Percentiles rank a stretch among this genome's conserved stretches.
Conservation (phyloP, 2,113 vertebrate species). For the Prochilodus magdalenae region DNA sequence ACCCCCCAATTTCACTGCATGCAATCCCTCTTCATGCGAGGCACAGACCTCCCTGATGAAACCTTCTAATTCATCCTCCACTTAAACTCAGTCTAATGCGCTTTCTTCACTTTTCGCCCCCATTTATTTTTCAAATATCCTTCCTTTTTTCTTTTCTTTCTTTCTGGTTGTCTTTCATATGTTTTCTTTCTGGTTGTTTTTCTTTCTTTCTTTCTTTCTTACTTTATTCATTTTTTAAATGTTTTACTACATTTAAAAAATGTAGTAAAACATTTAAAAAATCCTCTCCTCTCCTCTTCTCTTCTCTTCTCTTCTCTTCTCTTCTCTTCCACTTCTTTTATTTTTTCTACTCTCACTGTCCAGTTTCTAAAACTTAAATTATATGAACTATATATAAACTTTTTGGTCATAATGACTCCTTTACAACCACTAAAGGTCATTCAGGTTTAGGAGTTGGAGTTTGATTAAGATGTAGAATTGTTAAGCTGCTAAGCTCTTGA, state of each 20-base stretch:
- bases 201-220: neutral
- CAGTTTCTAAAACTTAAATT: neutral
- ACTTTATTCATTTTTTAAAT: conserved; percentile 33
- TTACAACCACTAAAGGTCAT: conserved; percentile 66
- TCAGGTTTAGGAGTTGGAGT: conserved; percentile 64
- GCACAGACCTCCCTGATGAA: conserved; percentile 54
- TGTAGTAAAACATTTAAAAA: too few relatives aligned
- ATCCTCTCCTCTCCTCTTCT: conserved; percentile 24
- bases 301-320: conserved; percentile 15
- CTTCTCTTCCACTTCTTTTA: neutral
- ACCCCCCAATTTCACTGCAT: conserved; percentile 16
- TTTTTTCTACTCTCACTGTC: conserved; percentile 45
- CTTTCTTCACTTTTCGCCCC: neutral
- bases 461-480: conserved; percentile 67
- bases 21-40: conserved; percentile 48
- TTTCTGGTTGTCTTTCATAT: neutral
- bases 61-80: conserved; percentile 70
- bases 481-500: conserved; percentile 66
- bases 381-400: conserved; percentile 58
- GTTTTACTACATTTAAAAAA: too few relatives aligned
- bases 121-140: neutral
- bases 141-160: conserved; percentile 44
- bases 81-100: conserved; percentile 46
- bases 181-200: neutral
- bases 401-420: conserved; percentile 59